Evolutionary conservation across 1,140 invertebrate genomes (phyloP).

Genomic region (Drosophila ambigua): DNA sequence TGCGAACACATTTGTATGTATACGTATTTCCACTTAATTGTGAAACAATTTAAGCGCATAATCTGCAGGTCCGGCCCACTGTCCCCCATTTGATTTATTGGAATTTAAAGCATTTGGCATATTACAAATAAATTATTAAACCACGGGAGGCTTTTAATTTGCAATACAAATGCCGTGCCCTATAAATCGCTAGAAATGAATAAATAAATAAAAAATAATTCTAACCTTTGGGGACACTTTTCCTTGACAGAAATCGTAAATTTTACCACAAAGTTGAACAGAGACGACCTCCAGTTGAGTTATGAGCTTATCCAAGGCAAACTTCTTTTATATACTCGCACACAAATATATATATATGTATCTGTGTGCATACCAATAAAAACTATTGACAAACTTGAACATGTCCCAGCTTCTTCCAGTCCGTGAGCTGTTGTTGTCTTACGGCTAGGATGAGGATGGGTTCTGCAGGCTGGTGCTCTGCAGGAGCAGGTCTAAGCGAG

Average conservation of each 20-base stretch:
- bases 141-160: slow-evolving; percentile 58
- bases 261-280: slow-evolving; percentile 36
- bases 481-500: slow-evolving; percentile 16
- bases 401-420: slow-evolving; percentile 37
- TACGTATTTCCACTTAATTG: slow-evolving; percentile 54
- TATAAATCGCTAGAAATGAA: slow-evolving; percentile 22
- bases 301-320: slow-evolving; percentile 58
- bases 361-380: slow-evolving; percentile 29
- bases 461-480: too few relatives aligned
- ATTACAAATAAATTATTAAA: slow-evolving; percentile 60
- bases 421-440: slow-evolving; percentile 2
- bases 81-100: slow-evolving; percentile 59
- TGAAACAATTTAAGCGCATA: slow-evolving; percentile 73
- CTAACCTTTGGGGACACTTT: slow-evolving; percentile 28
- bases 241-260: slow-evolving; percentile 47
- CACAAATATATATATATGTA: slow-evolving; percentile 16
- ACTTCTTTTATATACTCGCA: slow-evolving; percentile 24
- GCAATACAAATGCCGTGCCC: slow-evolving; percentile 41
- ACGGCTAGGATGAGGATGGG: too few relatives aligned
- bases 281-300: slow-evolving; percentile 41
- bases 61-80: slow-evolving; percentile 43
- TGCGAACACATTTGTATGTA: too few relatives aligned
- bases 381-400: slow-evolving; percentile 34
- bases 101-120: slow-evolving; percentile 66
- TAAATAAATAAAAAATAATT: slow-evolving; percentile 32